Conservation (phyloP, 2,888 invertebrate genomes). For the Anaspis maculata region DNA sequence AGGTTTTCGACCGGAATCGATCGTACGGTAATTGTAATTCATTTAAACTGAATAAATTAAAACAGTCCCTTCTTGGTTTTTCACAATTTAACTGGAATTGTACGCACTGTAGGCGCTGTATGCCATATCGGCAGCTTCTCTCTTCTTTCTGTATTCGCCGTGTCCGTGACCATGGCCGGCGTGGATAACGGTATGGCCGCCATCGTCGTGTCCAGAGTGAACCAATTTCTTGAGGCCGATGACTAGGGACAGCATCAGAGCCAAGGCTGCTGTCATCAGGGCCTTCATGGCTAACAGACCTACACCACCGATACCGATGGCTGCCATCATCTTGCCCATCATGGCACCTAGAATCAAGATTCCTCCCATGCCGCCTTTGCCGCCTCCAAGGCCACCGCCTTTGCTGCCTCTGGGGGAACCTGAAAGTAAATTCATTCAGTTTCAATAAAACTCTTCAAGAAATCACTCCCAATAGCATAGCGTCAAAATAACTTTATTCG, state of each 20-base stretch:
- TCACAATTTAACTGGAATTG: slow-evolving; percentile 22
- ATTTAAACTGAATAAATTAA: slow-evolving; percentile 16
- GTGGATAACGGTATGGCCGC: slow-evolving; percentile 46
- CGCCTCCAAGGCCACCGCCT: slow-evolving; percentile 34
- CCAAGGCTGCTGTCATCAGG: slow-evolving; percentile 54
- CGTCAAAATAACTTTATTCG: no score
- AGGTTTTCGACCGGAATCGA: no score
- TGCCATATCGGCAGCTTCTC: slow-evolving; percentile 38
- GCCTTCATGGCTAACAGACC: slow-evolving; percentile 70
- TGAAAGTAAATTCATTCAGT: no score
- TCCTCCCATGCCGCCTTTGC: slow-evolving; percentile 47
- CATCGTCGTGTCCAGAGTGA: slow-evolving; percentile 45
- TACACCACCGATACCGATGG: slow-evolving; percentile 65
- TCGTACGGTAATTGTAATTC: no score
- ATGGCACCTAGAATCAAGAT: slow-evolving; percentile 57
- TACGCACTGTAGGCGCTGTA: slow-evolving; percentile 43
- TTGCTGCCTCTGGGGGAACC: neutral
- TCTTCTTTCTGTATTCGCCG: slow-evolving; percentile 48
- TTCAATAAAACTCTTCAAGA: no score
- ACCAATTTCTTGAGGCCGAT: slow-evolving; percentile 66
- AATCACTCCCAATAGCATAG: no score
- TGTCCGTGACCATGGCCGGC: slow-evolving; percentile 40
- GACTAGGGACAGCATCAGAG: slow-evolving; percentile 66
- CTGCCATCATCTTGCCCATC: slow-evolving; percentile 71
- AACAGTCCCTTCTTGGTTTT: no score